Percentiles rank a stretch among this genome's conserved stretches.
These are phyloP conservation scores for Tetragonula clypearis DNA, from an alignment of 1,140 invertebrate species.

Conservation along the genomic window DNA sequence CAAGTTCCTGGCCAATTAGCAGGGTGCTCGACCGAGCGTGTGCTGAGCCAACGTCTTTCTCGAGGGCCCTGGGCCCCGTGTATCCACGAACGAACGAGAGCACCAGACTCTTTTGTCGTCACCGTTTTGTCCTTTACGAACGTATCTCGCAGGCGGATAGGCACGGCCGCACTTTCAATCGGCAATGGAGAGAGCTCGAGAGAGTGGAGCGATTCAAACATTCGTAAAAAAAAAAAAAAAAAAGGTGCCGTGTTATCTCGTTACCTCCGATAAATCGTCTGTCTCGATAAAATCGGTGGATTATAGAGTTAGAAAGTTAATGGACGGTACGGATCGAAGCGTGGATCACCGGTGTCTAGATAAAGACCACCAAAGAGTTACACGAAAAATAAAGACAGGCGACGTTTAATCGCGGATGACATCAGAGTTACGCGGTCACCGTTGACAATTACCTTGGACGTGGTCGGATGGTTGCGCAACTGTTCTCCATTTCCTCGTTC, in stretches of 20 bases:
- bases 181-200: neutral
- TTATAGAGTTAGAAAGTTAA: neutral
- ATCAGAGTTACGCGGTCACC: neutral
- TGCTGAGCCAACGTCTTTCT: constrained; percentile 36
- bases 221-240: neutral
- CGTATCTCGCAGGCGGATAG: neutral
- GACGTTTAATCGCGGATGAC: constrained; percentile 25
- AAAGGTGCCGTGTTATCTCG: neutral
- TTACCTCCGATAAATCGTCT: neutral
- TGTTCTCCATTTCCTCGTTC: constrained; percentile 19
- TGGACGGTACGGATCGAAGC: neutral
- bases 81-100: neutral
- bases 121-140: neutral
- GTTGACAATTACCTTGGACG: constrained; percentile 24
- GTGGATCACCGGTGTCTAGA: neutral
- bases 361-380: neutral
- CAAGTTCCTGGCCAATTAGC: constrained; percentile 44
- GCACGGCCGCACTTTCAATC: neutral
- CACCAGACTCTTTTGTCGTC: neutral
- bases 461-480: neutral
- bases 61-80: neutral
- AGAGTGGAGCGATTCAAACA: neutral
- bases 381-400: constrained; percentile 17
- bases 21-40: constrained; percentile 10
- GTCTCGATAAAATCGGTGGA: neutral